Conservation (phyloP, 2,888 invertebrate species). For the Cephus pulcher region DNA sequence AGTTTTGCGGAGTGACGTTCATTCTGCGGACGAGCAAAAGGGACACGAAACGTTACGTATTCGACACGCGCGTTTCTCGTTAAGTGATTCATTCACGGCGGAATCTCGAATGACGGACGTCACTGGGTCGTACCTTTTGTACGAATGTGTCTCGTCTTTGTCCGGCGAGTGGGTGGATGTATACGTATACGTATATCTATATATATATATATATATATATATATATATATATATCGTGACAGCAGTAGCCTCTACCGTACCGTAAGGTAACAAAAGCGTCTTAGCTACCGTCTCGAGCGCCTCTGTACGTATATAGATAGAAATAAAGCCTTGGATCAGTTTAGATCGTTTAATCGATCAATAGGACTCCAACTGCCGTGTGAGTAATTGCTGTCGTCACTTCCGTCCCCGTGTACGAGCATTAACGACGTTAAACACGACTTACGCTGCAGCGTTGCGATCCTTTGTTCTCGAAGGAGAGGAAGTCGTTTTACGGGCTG, state of each 20-base stretch:
- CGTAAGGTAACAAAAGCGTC: not conserved
- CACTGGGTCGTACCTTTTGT: slow-evolving; percentile 26
- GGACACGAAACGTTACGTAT: slow-evolving; percentile 39
- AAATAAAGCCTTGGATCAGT: not conserved
- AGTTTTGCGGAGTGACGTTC: not conserved
- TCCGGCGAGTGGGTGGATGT: not conserved
- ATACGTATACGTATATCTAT: too few relatives aligned
- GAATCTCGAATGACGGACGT: slow-evolving; percentile 33
- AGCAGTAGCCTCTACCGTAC: not conserved
- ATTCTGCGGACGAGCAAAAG: not conserved
- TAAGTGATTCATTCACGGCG: slow-evolving; percentile 51
- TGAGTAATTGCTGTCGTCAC: not conserved
- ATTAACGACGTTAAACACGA: not conserved
- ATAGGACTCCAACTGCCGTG: not conserved
- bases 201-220: too few relatives aligned
- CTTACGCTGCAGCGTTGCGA: not conserved
- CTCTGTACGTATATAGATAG: not conserved
- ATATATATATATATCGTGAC: too few relatives aligned
- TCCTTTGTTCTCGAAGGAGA: not conserved
- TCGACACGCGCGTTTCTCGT: slow-evolving; percentile 44
- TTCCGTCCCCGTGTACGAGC: not conserved
- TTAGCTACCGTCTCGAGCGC: not conserved
- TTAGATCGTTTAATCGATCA: not conserved
- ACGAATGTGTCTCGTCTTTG: not conserved
- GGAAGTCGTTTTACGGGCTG: not conserved